Evolutionary conservation across 2,888 invertebrate species (phyloP), one percentile per base, ranked within the genome.

Genomic region (Mellilla xanthometata): DNA sequence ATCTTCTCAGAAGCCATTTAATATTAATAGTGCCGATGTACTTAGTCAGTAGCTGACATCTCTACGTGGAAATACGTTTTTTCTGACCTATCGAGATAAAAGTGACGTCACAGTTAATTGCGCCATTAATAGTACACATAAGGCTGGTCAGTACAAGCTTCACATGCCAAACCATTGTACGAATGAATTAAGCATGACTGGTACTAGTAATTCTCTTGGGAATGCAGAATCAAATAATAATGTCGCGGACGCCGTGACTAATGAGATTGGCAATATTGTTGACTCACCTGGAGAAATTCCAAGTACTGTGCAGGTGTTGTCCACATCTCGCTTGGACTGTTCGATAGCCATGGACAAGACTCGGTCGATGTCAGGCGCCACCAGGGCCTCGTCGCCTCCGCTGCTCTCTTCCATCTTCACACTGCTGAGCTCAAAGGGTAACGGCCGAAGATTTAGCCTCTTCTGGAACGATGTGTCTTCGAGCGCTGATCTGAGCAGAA

Each of bases 201-300:
- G 47, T 50, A 40, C 45, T 43, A 52, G 52, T 56, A 59, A 59
- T 56, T 58, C 56, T 39, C 33, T 52, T 53, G 41, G 42, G 54
- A 58, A 54, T 57, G 60, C 31, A 51, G 45, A 23, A 38, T 34
- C 22, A 32, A 50, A 54, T 56, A 42, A 46, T 56, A 42, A 46
- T 46, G 31, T 45, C 10, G 31, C 13, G 33, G 49, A 43, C 9
- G 31, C 13, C 31, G 50, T 62, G 56, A 66, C 54, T 62, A 65
- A 65, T 55, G 39, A 15, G 27, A 29, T 9, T 29, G 38, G 40
- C 48, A 48, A 24, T 32, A 54, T 9, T 40, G 30, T 54, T 72
- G 67, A 90, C 93, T 93, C 82, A 97, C 97, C 96, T 85, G 95
- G 94, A 76, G 96, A 95, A 83, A 97, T 97, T 81, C 95, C 95